phyloP scores from a whole-genome alignment of 2,113 vertebrate species.

The Callospermophilus lateralis region DNA sequence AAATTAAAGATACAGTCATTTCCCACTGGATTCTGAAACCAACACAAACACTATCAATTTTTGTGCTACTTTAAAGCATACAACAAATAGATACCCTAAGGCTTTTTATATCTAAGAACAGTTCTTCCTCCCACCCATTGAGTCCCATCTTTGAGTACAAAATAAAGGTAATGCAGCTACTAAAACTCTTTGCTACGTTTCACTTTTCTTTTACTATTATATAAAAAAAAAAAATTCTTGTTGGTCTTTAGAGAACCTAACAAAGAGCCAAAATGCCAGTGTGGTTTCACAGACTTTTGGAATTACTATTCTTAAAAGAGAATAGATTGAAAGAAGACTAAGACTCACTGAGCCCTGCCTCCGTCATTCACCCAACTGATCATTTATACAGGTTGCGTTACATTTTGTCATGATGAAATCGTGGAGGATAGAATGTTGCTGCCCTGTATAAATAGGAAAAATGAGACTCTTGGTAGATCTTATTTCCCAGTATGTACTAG shows the following conservation, averaged over 20 bases:
- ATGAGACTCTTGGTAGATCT: background rate
- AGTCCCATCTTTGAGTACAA: background rate
- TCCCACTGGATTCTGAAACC: background rate
- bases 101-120: background rate
- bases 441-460: background rate
- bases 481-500: background rate
- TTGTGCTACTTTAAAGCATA: background rate
- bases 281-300: background rate
- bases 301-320: background rate
- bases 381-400: background rate
- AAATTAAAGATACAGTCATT: background rate
- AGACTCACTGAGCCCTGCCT: background rate
- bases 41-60: background rate
- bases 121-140: background rate
- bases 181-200: background rate
- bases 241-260: background rate
- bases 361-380: background rate
- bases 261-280: background rate
- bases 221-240: background rate
- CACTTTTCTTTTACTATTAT: background rate
- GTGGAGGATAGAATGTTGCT: background rate
- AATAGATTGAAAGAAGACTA: background rate
- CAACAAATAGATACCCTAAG: background rate
- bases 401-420: background rate
- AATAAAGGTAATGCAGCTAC: background rate